phyloP scores from a whole-genome alignment of 2,113 vertebrate genomes.

The Paracanthobrama guichenoti region DNA sequence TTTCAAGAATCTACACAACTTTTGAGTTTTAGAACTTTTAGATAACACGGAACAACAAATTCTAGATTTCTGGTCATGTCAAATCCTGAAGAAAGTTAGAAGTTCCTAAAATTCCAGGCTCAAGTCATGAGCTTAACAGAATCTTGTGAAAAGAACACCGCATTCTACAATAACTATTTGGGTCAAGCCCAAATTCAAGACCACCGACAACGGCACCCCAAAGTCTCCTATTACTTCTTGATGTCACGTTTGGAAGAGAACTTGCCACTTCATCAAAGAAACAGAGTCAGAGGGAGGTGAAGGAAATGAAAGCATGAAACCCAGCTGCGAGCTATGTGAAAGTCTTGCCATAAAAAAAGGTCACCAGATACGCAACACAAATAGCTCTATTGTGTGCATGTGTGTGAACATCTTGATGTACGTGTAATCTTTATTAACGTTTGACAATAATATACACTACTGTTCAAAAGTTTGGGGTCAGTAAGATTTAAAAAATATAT shows the following conservation, averaged over 20 bases:
- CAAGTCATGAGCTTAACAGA: not conserved
- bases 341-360: slow-evolving; percentile 15
- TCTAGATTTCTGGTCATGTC: not conserved
- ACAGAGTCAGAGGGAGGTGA: not conserved
- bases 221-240: not conserved
- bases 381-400: not conserved
- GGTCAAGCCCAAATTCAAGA: slow-evolving; percentile 8
- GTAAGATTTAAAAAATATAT: not conserved
- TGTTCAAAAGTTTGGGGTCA: not conserved
- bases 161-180: not conserved
- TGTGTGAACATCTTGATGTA: not conserved
- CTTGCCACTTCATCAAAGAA: slow-evolving; percentile 20
- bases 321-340: slow-evolving; percentile 8
- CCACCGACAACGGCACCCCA: not conserved
- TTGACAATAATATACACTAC: not conserved
- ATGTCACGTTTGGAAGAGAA: slow-evolving; percentile 13
- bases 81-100: not conserved
- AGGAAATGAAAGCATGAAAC: slow-evolving; percentile 10
- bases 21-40: not conserved
- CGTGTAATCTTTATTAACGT: not conserved
- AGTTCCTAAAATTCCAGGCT: not conserved
- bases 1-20: not conserved
- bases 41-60: not conserved
- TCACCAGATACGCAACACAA: not conserved
- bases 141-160: not conserved